A percentile compares a stretch with the other conserved stretches of the same genome.
These are phyloP conservation scores for Littorina saxatilis DNA, from an alignment of 1,140 invertebrate genomes.

Conservation along the genomic window DNA sequence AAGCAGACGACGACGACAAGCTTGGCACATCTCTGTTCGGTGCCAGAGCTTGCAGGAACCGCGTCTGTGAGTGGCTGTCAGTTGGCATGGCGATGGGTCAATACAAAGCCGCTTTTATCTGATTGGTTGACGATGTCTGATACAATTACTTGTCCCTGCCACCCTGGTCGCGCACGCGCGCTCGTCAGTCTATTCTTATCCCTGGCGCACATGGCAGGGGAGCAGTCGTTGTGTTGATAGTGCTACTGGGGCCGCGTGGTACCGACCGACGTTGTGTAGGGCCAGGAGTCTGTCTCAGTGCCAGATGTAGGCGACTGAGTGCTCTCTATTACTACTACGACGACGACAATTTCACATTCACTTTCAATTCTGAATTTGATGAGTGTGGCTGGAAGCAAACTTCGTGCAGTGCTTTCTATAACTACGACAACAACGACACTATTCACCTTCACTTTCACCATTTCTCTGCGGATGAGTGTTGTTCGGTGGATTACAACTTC, in stretches of 20 bases:
- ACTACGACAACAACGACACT: no score
- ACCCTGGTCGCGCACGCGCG: constrained; percentile 20
- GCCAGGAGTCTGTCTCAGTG: no score
- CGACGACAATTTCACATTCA: constrained; percentile 12
- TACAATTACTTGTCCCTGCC: constrained; percentile 35
- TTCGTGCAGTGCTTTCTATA: no score
- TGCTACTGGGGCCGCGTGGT: neutral
- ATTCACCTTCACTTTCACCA: no score
- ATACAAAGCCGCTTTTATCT: constrained; percentile 39
- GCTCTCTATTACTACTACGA: neutral
- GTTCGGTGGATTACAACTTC: no score
- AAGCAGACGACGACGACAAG: neutral
- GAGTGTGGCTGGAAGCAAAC: no score
- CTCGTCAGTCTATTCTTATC: constrained; percentile 21
- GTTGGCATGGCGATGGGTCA: constrained; percentile 40
- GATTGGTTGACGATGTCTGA: constrained; percentile 33
- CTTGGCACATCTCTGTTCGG: neutral
- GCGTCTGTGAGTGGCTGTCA: constrained; percentile 10
- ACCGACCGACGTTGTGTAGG: no score
- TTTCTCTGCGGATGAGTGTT: no score
- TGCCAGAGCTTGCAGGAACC: no score
- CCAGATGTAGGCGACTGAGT: no score
- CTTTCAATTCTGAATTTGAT: no score
- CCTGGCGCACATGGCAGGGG: constrained; percentile 21
- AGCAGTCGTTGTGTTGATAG: neutral